Evolutionary conservation across 2,888 invertebrate genomes (phyloP), one percentile per base, ranked within the genome.

Genomic region (Drosophila pseudotakahashii): DNA sequence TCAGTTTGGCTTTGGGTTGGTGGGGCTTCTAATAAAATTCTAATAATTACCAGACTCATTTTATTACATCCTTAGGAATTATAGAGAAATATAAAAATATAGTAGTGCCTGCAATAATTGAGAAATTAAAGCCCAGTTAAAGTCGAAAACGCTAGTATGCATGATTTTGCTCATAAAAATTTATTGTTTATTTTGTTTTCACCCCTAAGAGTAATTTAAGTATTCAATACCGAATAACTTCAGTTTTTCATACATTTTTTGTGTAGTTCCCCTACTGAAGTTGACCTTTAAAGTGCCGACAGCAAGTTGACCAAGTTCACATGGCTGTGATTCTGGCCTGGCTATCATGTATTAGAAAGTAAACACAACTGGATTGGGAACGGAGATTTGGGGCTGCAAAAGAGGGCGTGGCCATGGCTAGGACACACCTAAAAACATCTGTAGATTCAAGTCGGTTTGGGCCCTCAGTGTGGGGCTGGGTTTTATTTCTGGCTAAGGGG

Each of bases 261-360:
- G 5, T 3, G 26, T 14, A 16, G n/a, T 41, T 41, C 32, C 47
- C 41, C 47, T n/a, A 7, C 53, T 32, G 37, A 7, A 39, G 11
- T 39, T 66, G 66, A 66, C 66, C 66, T 66, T 66, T 66, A 47
- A 2, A 37, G 19, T 36, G 52, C 60, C 60, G 57, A 36, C 36
- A 54, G 50, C 50, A 14, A 59, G 42, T 58, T 76, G 84, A 81
- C 88, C 82, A 82, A 82, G 82, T 82, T 82, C 81, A 82, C 86
- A 81, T 86, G 83, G 68, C 61, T 64, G 64, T 39, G 70, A 75
- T 77, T 61, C 39, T 69, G 58, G 63, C 44, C 58, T 53, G 68
- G 47, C 73, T 76, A 78, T 81, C 81, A 77, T 81, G 81, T 78
- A 81, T 81, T 81, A 81, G 81, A 85, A 81, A 81, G 81, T 85